A percentile compares a stretch with the other conserved stretches of the same genome.
phyloP scores from a whole-genome alignment of 2,888 invertebrate species.

The Tortricodes alternella region DNA sequence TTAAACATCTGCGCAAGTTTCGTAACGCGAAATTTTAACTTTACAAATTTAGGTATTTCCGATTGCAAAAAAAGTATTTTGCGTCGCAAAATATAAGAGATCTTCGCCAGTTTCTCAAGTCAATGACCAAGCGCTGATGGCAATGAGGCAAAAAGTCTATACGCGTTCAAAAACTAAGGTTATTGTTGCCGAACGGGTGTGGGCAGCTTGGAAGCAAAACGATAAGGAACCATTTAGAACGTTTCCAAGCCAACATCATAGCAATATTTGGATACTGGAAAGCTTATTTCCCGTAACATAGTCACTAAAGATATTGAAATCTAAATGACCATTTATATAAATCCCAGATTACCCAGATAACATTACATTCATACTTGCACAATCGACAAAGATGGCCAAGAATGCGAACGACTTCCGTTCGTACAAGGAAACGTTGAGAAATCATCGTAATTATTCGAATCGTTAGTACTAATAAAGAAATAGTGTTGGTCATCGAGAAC shows the following conservation, averaged over 20 bases:
- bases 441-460: slow-evolving; percentile 46
- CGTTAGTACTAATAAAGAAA: slow-evolving; percentile 48
- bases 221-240: slow-evolving; percentile 10
- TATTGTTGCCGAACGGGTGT: slow-evolving; percentile 21
- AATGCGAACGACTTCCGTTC: slow-evolving; percentile 36
- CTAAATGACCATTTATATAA: neutral
- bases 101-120: slow-evolving; percentile 18
- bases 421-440: slow-evolving; percentile 40
- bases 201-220: slow-evolving; percentile 16
- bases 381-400: slow-evolving; percentile 36
- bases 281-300: too few relatives aligned
- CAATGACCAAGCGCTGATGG: slow-evolving; percentile 27
- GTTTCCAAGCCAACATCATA: too few relatives aligned
- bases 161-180: slow-evolving; percentile 20
- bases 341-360: too few relatives aligned
- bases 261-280: too few relatives aligned
- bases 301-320: neutral
- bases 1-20: neutral
- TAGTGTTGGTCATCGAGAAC: slow-evolving; percentile 38
- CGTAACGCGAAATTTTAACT: slow-evolving; percentile 6
- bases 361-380: slow-evolving; percentile 5
- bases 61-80: neutral
- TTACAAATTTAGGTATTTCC: neutral
- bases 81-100: slow-evolving; percentile 6
- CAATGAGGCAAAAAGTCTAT: slow-evolving; percentile 23